Conservation (phyloP, 2,888 invertebrate species). For the Nomada lathburiana region DNA sequence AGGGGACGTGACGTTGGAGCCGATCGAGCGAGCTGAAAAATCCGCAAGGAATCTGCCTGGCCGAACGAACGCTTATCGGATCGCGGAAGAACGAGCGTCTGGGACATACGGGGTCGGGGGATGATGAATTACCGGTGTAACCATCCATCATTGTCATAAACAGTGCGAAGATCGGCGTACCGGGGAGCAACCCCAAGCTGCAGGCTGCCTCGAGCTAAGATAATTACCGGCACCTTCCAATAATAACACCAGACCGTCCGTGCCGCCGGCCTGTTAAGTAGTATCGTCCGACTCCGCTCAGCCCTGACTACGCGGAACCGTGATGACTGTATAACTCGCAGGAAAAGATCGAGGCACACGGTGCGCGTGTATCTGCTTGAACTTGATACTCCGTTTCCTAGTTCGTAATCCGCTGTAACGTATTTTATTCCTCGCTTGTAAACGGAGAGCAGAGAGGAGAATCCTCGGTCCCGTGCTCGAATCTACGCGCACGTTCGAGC, state of each 20-base stretch:
- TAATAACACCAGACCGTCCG: conserved; percentile 47
- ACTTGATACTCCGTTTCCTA: too few relatives aligned
- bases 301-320: conserved; percentile 17
- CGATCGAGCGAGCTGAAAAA: conserved; percentile 48
- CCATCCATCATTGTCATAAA: conserved; percentile 79
- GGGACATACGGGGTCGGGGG: conserved; percentile 29
- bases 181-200: conserved; percentile 55
- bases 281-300: conserved; percentile 42
- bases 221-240: conserved; percentile 70
- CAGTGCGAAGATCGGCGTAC: conserved; percentile 57
- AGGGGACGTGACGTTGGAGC: conserved; percentile 20
- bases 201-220: conserved; percentile 60
- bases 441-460: too few relatives aligned
- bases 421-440: too few relatives aligned
- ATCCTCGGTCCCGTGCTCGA: too few relatives aligned
- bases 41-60: conserved; percentile 27
- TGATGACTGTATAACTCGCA: conserved; percentile 16
- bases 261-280: conserved; percentile 45
- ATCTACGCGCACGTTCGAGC: background rate
- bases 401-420: too few relatives aligned
- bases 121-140: conserved; percentile 75
- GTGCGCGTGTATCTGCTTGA: too few relatives aligned
- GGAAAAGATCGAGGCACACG: background rate
- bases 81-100: conserved; percentile 56
- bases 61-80: conserved; percentile 31